phyloP scores from a whole-genome alignment of 2,888 invertebrate genomes.

The Oxyscelio sp. region DNA sequence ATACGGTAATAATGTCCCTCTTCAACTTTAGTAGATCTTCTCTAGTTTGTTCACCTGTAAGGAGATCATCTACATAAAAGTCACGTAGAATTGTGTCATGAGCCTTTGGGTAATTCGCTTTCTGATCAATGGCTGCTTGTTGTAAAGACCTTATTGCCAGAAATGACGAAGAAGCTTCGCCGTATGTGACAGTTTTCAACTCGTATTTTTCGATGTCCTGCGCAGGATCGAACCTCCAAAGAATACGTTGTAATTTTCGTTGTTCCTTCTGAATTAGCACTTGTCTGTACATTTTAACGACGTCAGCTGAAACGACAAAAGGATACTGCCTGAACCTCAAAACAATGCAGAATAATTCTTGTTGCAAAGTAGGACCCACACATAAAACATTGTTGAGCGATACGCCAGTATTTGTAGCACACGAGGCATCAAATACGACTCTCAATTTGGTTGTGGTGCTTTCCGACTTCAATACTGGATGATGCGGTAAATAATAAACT shows the following conservation, averaged over 20 bases:
- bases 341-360: slow-evolving; percentile 74
- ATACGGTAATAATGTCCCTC: neutral
- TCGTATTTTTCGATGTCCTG: slow-evolving; percentile 56
- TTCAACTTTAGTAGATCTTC: neutral
- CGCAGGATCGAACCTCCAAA: slow-evolving; percentile 76
- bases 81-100: neutral
- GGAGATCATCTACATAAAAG: slow-evolving; percentile 4
- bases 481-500: neutral
- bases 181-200: slow-evolving; percentile 78
- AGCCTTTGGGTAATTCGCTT: slow-evolving; percentile 13
- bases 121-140: slow-evolving; percentile 44
- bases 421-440: slow-evolving; percentile 82
- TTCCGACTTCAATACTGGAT: slow-evolving; percentile 73
- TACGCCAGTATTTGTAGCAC: slow-evolving; percentile 70
- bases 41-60: neutral
- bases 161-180: slow-evolving; percentile 77
- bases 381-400: slow-evolving; percentile 78
- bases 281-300: slow-evolving; percentile 82
- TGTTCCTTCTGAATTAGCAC: slow-evolving; percentile 69
- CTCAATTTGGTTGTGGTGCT: slow-evolving; percentile 80
- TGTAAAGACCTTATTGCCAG: slow-evolving; percentile 60
- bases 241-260: slow-evolving; percentile 76
- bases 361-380: slow-evolving; percentile 78
- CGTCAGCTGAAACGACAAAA: slow-evolving; percentile 79
- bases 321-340: slow-evolving; percentile 74